These are phyloP conservation scores for Chrysaora quinquecirrha DNA, from an alignment of 30 jellyfish, hydroid and myxozoan genomes.

Conservation along the genomic window DNA sequence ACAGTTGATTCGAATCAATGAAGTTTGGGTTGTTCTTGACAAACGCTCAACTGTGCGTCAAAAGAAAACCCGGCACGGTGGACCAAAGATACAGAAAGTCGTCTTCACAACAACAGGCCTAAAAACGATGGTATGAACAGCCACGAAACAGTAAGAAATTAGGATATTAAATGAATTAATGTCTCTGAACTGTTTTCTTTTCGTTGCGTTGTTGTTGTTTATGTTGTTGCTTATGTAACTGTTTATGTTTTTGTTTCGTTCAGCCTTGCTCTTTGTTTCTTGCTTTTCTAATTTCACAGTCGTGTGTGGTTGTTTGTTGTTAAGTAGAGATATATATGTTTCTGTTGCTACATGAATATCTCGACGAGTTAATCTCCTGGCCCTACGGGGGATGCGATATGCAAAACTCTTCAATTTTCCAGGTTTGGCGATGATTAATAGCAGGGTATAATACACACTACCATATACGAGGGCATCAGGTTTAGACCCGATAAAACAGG, in stretches of 20 bases:
- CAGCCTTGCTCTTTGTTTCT: not conserved
- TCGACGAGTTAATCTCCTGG: too few relatives aligned
- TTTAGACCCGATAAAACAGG: too few relatives aligned
- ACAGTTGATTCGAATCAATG: conserved; percentile 62
- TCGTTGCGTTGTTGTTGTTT: not conserved
- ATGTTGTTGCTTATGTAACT: not conserved
- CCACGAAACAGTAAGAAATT: not conserved
- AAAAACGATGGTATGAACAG: not conserved
- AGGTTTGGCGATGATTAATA: too few relatives aligned
- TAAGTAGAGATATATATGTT: too few relatives aligned
- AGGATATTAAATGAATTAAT: not conserved
- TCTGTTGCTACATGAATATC: too few relatives aligned
- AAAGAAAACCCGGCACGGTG: not conserved
- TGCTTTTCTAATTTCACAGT: not conserved
- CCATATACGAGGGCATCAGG: too few relatives aligned
- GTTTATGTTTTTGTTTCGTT: not conserved
- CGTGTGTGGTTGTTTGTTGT: not conserved
- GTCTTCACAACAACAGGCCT: not conserved
- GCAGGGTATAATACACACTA: too few relatives aligned
- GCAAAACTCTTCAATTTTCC: too few relatives aligned
- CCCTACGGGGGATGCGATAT: too few relatives aligned
- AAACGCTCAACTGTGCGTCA: not conserved
- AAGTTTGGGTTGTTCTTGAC: conserved; percentile 61
- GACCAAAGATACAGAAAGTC: not conserved
- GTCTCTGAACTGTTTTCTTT: not conserved